Conservation (phyloP, 2,797 vertebrate species). For the Chelidonichthys spinosus region DNA sequence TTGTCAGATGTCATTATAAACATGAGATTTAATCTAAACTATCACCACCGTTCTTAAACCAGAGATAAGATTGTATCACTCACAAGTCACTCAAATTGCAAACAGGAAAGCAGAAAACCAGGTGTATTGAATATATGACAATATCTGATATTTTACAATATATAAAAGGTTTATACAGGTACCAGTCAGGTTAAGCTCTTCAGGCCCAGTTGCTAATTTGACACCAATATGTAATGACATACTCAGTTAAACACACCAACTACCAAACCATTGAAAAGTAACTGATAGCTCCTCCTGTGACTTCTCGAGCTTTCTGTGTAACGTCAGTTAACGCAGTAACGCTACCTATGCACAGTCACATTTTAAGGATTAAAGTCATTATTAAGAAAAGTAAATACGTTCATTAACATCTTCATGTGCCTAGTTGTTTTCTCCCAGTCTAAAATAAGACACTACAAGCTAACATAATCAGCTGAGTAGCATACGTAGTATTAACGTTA, state of each 20-base stretch:
- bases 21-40: background rate
- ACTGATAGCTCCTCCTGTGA: background rate
- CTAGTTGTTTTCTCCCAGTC: rapidly evolving
- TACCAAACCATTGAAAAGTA: background rate
- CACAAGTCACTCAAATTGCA: background rate
- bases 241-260: background rate
- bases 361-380: background rate
- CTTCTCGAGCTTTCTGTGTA: background rate
- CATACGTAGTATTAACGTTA: background rate
- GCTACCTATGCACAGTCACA: too few species aligned
- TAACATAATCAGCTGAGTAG: background rate
- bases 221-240: background rate
- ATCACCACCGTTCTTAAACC: background rate
- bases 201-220: background rate
- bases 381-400: too few species aligned
- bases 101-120: background rate
- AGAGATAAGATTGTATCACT: background rate
- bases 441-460: background rate
- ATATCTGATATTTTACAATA: too few species aligned
- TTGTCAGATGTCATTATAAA: background rate
- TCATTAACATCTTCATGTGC: rapidly evolving
- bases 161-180: background rate
- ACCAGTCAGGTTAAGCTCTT: background rate
- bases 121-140: background rate
- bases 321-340: background rate